Conservation (phyloP, 2,797 vertebrate species). For the Enteromius argenteus region DNA sequence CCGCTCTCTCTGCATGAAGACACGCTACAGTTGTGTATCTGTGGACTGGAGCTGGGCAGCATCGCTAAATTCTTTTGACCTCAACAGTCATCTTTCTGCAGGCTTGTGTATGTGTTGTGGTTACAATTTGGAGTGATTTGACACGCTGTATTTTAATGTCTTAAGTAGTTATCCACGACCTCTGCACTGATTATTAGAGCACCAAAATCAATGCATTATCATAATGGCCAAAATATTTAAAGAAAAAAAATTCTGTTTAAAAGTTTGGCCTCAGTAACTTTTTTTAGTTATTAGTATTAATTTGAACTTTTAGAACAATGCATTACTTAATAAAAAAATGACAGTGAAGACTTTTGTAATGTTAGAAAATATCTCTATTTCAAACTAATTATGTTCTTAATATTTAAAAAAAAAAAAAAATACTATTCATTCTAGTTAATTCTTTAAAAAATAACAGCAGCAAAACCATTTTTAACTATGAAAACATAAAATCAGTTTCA, state of each 20-base stretch:
- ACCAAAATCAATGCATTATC: too few relatives aligned
- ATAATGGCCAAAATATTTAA: neutral
- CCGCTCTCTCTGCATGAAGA: constrained; percentile 9
- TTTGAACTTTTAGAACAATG: neutral
- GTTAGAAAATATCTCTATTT: neutral
- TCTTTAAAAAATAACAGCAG: too few relatives aligned
- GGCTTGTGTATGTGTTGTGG: neutral
- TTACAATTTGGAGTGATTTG: neutral
- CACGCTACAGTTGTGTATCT: constrained; percentile 8
- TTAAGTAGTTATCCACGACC: neutral
- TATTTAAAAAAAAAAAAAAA: too few relatives aligned
- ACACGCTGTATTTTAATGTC: neutral
- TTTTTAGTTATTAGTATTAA: neutral
- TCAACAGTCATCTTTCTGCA: neutral
- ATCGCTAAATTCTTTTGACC: neutral
- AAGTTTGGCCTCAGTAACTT: neutral
- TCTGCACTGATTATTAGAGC: neutral
- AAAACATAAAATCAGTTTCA: too few relatives aligned
- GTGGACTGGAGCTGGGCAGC: neutral
- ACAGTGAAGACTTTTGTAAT: neutral
- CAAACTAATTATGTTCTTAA: neutral
- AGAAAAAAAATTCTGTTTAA: neutral
- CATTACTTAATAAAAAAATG: neutral
- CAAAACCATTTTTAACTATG: too few relatives aligned
- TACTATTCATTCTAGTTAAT: too few relatives aligned